A percentile compares a stretch with the other conserved stretches of the same genome.
phyloP scores from a whole-genome alignment of 2,797 vertebrate genomes.

The Cottoperca gobio region DNA sequence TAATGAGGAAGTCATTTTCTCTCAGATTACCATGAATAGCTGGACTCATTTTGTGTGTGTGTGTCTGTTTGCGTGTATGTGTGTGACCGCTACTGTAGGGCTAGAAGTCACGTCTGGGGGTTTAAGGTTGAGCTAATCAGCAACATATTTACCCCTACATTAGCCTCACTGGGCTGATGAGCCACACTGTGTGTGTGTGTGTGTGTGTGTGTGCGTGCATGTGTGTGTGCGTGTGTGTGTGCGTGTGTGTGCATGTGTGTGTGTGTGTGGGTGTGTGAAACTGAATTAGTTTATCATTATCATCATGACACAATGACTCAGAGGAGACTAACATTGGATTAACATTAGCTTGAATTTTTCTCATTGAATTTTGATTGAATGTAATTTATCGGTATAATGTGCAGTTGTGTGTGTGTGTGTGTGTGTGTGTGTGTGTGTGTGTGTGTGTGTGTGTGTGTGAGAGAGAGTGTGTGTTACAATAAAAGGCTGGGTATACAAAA shows the following conservation, averaged over 20 bases:
- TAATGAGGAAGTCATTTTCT: slow-evolving; percentile 77
- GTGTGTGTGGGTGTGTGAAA: slow-evolving; percentile 31
- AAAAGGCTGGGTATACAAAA: no score
- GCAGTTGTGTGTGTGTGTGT: background rate
- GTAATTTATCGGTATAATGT: slow-evolving; percentile 28
- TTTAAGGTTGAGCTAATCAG: slow-evolving; percentile 81
- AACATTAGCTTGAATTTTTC: slow-evolving; percentile 54
- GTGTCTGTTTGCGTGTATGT: slow-evolving; percentile 22
- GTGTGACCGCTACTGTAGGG: slow-evolving; percentile 40
- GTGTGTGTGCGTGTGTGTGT: slow-evolving; percentile 10
- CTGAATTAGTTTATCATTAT: slow-evolving; percentile 77
- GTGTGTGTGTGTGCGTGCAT: slow-evolving; percentile 29
- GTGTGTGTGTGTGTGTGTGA: background rate
- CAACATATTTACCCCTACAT: slow-evolving; percentile 78
- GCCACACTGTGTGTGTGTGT: slow-evolving; percentile 27
- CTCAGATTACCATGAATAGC: slow-evolving; percentile 75
- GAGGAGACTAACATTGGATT: slow-evolving; percentile 66
- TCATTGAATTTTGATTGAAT: slow-evolving; percentile 47
- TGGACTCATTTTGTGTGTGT: slow-evolving; percentile 53
- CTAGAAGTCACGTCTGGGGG: slow-evolving; percentile 63
- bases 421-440: background rate
- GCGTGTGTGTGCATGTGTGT: slow-evolving; percentile 15
- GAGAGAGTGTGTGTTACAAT: background rate
- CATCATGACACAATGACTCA: slow-evolving; percentile 74
- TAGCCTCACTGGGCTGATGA: slow-evolving; percentile 73